A percentile compares a stretch with the other conserved stretches of the same genome.
Conservation (phyloP, 2,888 invertebrate genomes). For the Sinopyrophorus schimmeli region DNA sequence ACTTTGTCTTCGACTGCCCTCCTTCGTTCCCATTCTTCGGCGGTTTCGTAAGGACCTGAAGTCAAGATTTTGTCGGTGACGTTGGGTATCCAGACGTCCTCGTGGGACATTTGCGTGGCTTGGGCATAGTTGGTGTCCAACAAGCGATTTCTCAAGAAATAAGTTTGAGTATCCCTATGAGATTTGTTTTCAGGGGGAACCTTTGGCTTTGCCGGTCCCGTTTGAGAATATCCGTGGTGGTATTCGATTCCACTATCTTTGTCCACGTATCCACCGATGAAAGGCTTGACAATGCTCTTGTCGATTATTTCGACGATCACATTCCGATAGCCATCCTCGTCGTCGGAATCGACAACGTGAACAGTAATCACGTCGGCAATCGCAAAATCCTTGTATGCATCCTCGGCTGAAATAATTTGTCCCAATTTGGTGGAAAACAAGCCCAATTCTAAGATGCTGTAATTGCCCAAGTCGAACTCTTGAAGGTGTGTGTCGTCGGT, state of each 20-base stretch:
- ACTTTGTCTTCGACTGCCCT: constrained; percentile 62
- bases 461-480: constrained; percentile 42
- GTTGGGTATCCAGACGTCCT: constrained; percentile 63
- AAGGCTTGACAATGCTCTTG: constrained; percentile 69
- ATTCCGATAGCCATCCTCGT: constrained; percentile 54
- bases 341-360: constrained; percentile 50
- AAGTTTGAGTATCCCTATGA: constrained; percentile 70
- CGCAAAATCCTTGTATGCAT: constrained; percentile 44
- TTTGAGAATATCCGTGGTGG: constrained; percentile 83
- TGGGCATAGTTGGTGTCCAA: constrained; percentile 61
- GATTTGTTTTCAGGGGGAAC: constrained; percentile 58
- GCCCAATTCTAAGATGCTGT: constrained; percentile 41
- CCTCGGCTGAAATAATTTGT: constrained; percentile 44
- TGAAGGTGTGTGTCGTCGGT: constrained; percentile 40
- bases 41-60: constrained; percentile 67
- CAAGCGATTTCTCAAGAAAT: constrained; percentile 57
- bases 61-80: constrained; percentile 65
- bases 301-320: constrained; percentile 65
- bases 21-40: constrained; percentile 63
- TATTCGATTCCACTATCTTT: constrained; percentile 70
- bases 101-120: constrained; percentile 65
- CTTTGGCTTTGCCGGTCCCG: constrained; percentile 64
- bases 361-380: constrained; percentile 63
- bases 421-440: constrained; percentile 40
- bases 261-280: constrained; percentile 80